phyloP scores from a whole-genome alignment of 2,888 invertebrate genomes.

The Drosophila prostipennis region DNA sequence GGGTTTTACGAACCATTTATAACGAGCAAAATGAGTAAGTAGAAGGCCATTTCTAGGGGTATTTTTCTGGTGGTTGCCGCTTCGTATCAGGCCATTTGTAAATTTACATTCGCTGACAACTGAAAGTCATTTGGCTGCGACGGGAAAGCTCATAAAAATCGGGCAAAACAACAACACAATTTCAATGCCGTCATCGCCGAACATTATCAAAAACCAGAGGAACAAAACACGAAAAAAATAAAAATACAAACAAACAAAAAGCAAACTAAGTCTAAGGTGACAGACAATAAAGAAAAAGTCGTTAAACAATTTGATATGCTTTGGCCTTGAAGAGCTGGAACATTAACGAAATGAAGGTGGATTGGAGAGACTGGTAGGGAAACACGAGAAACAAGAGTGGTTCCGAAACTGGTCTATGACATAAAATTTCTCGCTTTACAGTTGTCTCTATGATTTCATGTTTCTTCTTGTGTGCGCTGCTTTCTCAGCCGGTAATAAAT shows the following conservation, averaged over 20 bases:
- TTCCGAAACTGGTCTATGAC: constrained; percentile 44
- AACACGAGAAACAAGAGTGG: constrained; percentile 18
- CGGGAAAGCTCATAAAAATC: constrained; percentile 59
- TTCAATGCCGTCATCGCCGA: constrained; percentile 61
- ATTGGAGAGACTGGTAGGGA: background rate
- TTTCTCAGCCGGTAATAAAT: constrained; percentile 54
- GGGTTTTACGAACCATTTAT: constrained; percentile 36
- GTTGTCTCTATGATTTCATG: constrained; percentile 6
- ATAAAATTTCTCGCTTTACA: constrained; percentile 19
- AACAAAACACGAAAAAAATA: constrained; percentile 2
- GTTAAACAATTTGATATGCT: constrained; percentile 71
- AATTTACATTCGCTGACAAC: constrained; percentile 58
- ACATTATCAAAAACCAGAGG: constrained; percentile 27
- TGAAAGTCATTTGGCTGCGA: constrained; percentile 53
- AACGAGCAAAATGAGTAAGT: constrained; percentile 17
- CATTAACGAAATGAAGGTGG: constrained; percentile 26
- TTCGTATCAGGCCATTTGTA: constrained; percentile 40
- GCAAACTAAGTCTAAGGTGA: constrained; percentile 61
- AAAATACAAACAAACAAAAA: constrained; percentile 27
- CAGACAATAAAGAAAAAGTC: constrained; percentile 64
- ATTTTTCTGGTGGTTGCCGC: constrained; percentile 1
- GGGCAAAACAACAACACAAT: constrained; percentile 35
- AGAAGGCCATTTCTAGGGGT: constrained; percentile 2
- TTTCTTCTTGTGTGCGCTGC: background rate
- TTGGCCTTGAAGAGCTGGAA: constrained; percentile 63